Evolutionary conservation across 2,113 vertebrate genomes (phyloP).

Genomic region (Martes martes): DNA sequence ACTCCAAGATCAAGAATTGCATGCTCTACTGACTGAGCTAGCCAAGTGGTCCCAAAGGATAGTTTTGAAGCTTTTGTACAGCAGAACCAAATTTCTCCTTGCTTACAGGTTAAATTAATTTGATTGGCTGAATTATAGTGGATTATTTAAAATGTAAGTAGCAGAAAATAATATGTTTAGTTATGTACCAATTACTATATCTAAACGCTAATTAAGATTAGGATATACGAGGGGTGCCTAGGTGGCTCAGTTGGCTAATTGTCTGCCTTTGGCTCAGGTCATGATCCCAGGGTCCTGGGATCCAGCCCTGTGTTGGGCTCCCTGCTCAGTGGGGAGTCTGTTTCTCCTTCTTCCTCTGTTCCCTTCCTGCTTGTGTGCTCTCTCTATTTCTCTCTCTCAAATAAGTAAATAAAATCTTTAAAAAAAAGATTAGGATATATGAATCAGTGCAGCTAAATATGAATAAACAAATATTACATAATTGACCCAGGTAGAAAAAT

Average conservation of each 20-base stretch:
- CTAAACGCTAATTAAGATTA: conserved; percentile 41
- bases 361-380: not conserved
- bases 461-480: not conserved
- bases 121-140: conserved; percentile 7
- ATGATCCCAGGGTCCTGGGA: not conserved
- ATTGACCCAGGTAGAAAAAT: not conserved
- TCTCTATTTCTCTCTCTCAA: not conserved
- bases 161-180: conserved; percentile 39
- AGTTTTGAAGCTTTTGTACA: not conserved
- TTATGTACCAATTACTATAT: not conserved
- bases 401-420: not conserved
- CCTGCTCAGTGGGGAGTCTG: not conserved
- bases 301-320: not conserved
- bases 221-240: not conserved
- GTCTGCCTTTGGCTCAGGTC: not conserved
- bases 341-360: not conserved
- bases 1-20: not conserved
- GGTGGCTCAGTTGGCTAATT: not conserved
- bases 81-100: conserved; percentile 8
- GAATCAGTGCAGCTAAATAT: not conserved
- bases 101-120: conserved; percentile 17
- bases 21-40: not conserved
- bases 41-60: not conserved
- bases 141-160: conserved; percentile 39
- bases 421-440: conserved; percentile 11